phyloP scores from a whole-genome alignment of 2,113 vertebrate species.

The Aphelocoma coerulescens region DNA sequence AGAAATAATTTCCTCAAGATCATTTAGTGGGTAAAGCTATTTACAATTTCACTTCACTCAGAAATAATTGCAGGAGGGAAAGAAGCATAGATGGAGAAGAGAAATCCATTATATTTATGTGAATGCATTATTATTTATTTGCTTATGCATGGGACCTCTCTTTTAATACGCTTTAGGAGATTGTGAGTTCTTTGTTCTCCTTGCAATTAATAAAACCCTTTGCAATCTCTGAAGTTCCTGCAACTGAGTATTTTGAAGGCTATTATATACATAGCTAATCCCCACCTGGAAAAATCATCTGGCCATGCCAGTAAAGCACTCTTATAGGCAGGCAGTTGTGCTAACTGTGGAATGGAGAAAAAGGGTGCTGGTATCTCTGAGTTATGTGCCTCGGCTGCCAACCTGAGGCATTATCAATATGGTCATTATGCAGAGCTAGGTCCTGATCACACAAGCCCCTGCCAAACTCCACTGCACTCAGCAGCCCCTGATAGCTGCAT shows the following conservation, averaged over 20 bases:
- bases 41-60: constrained; percentile 52
- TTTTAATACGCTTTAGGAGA: background rate
- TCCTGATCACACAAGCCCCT: background rate
- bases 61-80: constrained; percentile 46
- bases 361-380: background rate
- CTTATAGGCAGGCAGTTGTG: background rate
- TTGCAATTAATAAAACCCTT: background rate
- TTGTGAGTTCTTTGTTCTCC: background rate
- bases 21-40: constrained; percentile 47
- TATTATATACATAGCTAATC: background rate
- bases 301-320: background rate
- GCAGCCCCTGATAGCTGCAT: background rate
- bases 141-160: background rate
- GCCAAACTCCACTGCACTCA: background rate
- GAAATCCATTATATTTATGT: constrained; percentile 29
- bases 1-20: constrained; percentile 39
- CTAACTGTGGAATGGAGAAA: background rate
- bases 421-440: background rate
- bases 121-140: constrained; percentile 45
- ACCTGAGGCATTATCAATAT: background rate
- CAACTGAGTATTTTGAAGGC: constrained; percentile 31
- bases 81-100: constrained; percentile 1
- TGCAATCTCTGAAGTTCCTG: background rate
- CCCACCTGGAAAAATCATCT: background rate
- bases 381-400: background rate